A percentile compares a stretch with the other conserved stretches of the same genome.
Conservation (phyloP, 2,113 vertebrate genomes). For the Erythrolamprus reginae region DNA sequence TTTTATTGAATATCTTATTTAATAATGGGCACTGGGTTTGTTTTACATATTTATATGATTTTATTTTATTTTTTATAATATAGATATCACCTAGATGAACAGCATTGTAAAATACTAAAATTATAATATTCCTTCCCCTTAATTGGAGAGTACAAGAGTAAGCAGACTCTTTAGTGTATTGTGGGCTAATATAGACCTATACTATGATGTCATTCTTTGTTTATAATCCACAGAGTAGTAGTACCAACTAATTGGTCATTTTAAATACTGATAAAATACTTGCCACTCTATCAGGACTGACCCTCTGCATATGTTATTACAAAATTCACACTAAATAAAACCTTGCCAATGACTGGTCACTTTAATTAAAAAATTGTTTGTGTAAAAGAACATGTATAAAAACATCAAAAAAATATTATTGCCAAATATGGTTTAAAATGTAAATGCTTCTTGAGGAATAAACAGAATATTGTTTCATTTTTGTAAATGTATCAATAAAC, state of each 20-base stretch:
- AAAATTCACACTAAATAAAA: slow-evolving; percentile 18
- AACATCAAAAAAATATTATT: slow-evolving; percentile 35
- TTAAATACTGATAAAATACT: slow-evolving; percentile 50
- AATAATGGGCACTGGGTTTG: slow-evolving; percentile 74
- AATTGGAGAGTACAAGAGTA: slow-evolving; percentile 67
- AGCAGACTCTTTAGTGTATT: slow-evolving; percentile 54
- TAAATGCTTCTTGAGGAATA: slow-evolving; percentile 51
- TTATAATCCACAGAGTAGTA: slow-evolving; percentile 51
- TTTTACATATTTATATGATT: slow-evolving; percentile 78
- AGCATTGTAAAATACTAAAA: slow-evolving; percentile 75
- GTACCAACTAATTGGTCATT: slow-evolving; percentile 47
- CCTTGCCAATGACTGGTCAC: slow-evolving; percentile 17
- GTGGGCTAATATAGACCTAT: slow-evolving; percentile 62
- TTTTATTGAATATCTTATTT: slow-evolving; percentile 75
- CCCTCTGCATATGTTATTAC: slow-evolving; percentile 27
- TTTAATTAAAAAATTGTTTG: slow-evolving; percentile 28
- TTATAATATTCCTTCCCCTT: slow-evolving; percentile 69
- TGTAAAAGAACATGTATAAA: slow-evolving; percentile 44
- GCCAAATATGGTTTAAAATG: slow-evolving; percentile 46
- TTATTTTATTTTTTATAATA: slow-evolving; percentile 82
- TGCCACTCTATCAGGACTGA: slow-evolving; percentile 50
- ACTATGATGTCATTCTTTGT: slow-evolving; percentile 56
- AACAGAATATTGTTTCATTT: slow-evolving; percentile 32
- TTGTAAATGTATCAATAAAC: slow-evolving; percentile 64
- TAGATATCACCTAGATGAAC: slow-evolving; percentile 77